Percentiles rank a stretch among this genome's conserved stretches.
Evolutionary conservation across 2,797 vertebrate genomes (phyloP).

Genomic region (Pteronotus mesoamericanus): DNA sequence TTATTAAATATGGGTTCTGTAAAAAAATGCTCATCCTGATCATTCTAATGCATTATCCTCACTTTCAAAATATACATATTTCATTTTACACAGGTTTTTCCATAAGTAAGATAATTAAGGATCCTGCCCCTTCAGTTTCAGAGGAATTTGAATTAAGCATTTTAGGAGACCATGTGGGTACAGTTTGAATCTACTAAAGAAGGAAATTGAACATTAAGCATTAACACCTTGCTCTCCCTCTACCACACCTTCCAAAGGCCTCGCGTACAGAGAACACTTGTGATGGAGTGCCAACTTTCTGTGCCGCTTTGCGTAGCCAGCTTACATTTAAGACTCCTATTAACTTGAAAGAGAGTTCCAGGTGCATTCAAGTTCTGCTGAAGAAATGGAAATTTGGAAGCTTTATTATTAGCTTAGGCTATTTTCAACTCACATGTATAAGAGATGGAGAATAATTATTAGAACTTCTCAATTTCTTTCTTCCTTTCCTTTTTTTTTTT

Average conservation of each 20-base stretch:
- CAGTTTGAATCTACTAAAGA: slow-evolving; percentile 35
- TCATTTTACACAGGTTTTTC: slow-evolving; percentile 34
- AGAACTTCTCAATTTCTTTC: not conserved
- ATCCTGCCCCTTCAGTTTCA: slow-evolving; percentile 50
- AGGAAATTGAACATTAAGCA: slow-evolving; percentile 60
- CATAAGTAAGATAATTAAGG: slow-evolving; percentile 18
- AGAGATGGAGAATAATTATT: slow-evolving; percentile 13
- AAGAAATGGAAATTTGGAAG: slow-evolving; percentile 70
- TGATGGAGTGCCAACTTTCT: slow-evolving; percentile 32
- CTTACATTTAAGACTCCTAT: slow-evolving; percentile 46
- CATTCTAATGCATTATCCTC: not conserved
- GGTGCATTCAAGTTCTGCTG: slow-evolving; percentile 49
- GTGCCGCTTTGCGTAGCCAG: not conserved
- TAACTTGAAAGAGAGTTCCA: slow-evolving; percentile 71
- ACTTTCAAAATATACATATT: slow-evolving; percentile 1
- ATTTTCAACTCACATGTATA: slow-evolving; percentile 28
- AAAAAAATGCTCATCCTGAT: not conserved
- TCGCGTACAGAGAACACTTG: not conserved
- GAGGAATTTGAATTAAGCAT: slow-evolving; percentile 54
- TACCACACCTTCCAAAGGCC: not conserved
- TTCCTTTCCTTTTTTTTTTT: too few relatives aligned
- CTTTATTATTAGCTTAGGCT: slow-evolving; percentile 48
- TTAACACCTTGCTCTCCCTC: not conserved
- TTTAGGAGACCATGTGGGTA: slow-evolving; percentile 59
- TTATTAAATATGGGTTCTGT: not conserved